A percentile compares a stretch with the other conserved stretches of the same genome.
These are phyloP conservation scores for Gasterosteus nipponicus DNA, from an alignment of 2,113 vertebrate species.

Conservation along the genomic window DNA sequence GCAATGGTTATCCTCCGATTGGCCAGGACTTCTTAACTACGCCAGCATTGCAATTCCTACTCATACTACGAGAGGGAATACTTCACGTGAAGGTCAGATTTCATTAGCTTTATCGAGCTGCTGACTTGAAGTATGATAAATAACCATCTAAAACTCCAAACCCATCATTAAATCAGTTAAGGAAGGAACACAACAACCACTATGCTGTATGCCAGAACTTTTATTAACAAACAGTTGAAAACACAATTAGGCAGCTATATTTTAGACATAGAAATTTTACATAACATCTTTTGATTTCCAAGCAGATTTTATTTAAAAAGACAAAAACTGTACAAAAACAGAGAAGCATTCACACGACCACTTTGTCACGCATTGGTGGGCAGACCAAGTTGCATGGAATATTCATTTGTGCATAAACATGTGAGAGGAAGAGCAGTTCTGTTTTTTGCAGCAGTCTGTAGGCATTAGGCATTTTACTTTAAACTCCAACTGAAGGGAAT, in stretches of 20 bases:
- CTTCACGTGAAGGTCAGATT: neutral
- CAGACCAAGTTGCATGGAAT: conserved; percentile 50
- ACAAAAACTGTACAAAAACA: conserved; percentile 25
- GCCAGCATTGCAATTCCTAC: neutral
- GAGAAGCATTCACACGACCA: conserved; percentile 30
- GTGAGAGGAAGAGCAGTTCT: neutral
- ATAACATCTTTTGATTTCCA: conserved; percentile 9
- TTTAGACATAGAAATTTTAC: conserved; percentile 9
- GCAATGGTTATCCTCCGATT: no score
- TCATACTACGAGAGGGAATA: neutral
- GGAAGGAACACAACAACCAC: neutral
- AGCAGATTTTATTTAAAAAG: conserved; percentile 1
- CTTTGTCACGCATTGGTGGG: conserved; percentile 15
- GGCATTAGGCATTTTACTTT: neutral
- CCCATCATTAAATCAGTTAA: neutral
- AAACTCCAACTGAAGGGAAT: neutral
- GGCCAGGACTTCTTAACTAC: neutral
- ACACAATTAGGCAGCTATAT: conserved; percentile 28
- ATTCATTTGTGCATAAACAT: neutral
- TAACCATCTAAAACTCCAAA: neutral
- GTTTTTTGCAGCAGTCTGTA: neutral
- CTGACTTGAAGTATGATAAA: neutral
- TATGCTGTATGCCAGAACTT: conserved; percentile 28
- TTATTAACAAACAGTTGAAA: conserved; percentile 53
- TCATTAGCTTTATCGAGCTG: neutral